These are phyloP conservation scores for Vanessa tameamea DNA, from an alignment of 1,140 invertebrate genomes.

Conservation along the genomic window DNA sequence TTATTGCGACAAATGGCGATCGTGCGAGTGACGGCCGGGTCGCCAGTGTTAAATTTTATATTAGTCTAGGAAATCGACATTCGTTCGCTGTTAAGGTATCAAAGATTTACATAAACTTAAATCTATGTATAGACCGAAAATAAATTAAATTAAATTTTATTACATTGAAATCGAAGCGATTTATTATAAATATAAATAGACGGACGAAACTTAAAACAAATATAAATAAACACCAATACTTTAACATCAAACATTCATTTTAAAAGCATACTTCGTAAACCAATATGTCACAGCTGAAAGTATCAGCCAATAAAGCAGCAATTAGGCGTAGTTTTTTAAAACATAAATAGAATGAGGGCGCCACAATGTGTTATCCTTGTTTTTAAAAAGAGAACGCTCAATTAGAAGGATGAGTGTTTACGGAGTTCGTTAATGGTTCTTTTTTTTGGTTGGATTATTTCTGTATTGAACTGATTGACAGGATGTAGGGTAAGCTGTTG, in stretches of 20 bases:
- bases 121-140: no score
- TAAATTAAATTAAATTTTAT: no score
- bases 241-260: slow-evolving; percentile 50
- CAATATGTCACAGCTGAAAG: slow-evolving; percentile 60
- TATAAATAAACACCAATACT: slow-evolving; percentile 44
- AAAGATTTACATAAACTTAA: no score
- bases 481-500: not conserved
- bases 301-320: slow-evolving; percentile 58
- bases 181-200: no score
- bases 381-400: slow-evolving; percentile 42
- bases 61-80: slow-evolving; percentile 36
- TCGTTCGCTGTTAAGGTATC: not conserved
- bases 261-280: slow-evolving; percentile 50
- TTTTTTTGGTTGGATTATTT: slow-evolving; percentile 30
- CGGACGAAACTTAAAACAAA: not conserved
- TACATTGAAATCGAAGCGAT: no score
- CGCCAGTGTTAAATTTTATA: slow-evolving; percentile 67
- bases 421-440: slow-evolving; percentile 43
- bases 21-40: slow-evolving; percentile 49
- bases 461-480: slow-evolving; percentile 8
- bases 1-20: slow-evolving; percentile 70
- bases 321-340: slow-evolving; percentile 56
- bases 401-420: slow-evolving; percentile 50
- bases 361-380: slow-evolving; percentile 61
- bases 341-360: slow-evolving; percentile 55